Percentiles rank a stretch among this genome's conserved stretches.
Conservation (phyloP, 2,888 invertebrate genomes). For the Xiphydria camelus region DNA sequence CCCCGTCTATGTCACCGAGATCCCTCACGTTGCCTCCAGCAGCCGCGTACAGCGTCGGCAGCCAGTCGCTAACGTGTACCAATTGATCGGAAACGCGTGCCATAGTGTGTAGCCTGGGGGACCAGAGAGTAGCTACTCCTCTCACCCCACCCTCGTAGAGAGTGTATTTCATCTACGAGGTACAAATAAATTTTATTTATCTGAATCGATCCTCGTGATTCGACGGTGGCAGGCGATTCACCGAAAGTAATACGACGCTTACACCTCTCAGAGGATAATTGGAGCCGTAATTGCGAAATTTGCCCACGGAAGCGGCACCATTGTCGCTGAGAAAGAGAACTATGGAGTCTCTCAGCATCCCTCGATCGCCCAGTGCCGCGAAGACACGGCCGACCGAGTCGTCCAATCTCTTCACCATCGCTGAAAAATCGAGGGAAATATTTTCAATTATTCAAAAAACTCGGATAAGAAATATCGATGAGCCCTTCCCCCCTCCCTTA, state of each 20-base stretch:
- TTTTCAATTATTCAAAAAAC: constrained; percentile 5
- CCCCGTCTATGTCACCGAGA: constrained; percentile 57
- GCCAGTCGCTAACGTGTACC: constrained; percentile 72
- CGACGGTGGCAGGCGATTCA: not conserved
- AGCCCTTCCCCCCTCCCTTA: no score
- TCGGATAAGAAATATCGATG: no score
- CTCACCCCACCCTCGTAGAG: constrained; percentile 74
- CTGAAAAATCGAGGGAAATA: constrained; percentile 42
- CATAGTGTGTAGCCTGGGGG: constrained; percentile 62
- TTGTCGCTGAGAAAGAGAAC: constrained; percentile 70
- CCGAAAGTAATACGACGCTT: constrained; percentile 29
- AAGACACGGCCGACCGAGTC: constrained; percentile 66
- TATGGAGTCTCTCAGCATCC: constrained; percentile 65
- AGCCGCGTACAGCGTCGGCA: constrained; percentile 69
- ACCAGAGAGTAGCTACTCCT: constrained; percentile 69
- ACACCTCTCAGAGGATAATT: constrained; percentile 68
- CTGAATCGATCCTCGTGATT: no score
- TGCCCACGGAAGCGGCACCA: constrained; percentile 63
- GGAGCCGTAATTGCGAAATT: constrained; percentile 62
- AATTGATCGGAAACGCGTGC: constrained; percentile 64
- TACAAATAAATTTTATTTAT: constrained; percentile 2
- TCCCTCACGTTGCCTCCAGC: constrained; percentile 60
- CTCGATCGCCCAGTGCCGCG: constrained; percentile 59
- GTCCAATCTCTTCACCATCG: constrained; percentile 68
- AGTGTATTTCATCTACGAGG: constrained; percentile 66